Evolutionary conservation across 2,797 vertebrate genomes (phyloP).

Genomic region (Austrolebias charrua): DNA sequence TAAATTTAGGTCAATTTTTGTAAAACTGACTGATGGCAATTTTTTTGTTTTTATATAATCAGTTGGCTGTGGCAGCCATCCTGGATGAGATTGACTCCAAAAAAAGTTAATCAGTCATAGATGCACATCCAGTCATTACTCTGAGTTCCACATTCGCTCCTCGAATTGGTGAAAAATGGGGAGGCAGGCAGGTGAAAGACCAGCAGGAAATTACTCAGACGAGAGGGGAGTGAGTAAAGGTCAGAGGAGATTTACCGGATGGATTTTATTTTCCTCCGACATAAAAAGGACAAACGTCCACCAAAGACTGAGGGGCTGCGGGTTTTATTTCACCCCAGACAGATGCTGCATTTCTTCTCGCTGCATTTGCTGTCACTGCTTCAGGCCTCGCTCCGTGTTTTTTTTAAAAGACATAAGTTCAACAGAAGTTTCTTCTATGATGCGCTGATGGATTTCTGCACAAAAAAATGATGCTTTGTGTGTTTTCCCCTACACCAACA

Average conservation of each 20-base stretch:
- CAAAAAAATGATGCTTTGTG: not conserved
- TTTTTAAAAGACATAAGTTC: not conserved
- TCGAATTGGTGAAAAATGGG: constrained; percentile 10
- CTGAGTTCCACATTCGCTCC: constrained; percentile 2
- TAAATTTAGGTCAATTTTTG: too few relatives aligned
- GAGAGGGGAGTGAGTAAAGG: constrained; percentile 31
- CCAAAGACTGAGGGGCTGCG: constrained; percentile 4
- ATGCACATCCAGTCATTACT: not conserved
- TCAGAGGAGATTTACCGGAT: constrained; percentile 39
- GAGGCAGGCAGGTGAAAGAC: constrained; percentile 8
- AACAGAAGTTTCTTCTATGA: not conserved
- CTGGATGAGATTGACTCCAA: constrained; percentile 9
- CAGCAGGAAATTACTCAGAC: constrained; percentile 40
- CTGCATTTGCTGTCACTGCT: not conserved
- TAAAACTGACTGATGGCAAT: too few relatives aligned
- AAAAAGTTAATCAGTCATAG: not conserved
- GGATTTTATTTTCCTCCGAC: constrained; percentile 43
- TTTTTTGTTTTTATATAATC: too few relatives aligned
- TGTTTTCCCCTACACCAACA: not conserved
- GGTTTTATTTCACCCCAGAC: constrained; percentile 24
- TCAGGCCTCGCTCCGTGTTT: not conserved
- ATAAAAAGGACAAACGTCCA: constrained; percentile 33
- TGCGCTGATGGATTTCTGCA: not conserved
- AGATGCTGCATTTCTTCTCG: constrained; percentile 1
- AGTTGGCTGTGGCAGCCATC: not conserved